phyloP scores from a whole-genome alignment of 2,797 vertebrate genomes.

The Propithecus perrieri region DNA sequence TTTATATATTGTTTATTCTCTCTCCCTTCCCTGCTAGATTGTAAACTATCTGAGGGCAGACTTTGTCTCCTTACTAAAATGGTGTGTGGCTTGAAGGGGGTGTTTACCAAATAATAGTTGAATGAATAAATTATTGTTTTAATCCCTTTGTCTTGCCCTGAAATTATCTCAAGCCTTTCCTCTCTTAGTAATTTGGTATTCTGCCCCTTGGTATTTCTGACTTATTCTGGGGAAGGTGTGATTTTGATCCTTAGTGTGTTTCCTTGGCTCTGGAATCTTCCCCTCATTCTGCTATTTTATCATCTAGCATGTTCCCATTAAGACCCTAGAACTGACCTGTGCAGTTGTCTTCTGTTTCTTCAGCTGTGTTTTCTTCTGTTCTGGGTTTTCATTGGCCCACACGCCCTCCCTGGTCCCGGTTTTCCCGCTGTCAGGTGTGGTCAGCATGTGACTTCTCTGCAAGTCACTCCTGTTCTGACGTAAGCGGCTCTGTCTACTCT shows the following conservation, averaged over 20 bases:
- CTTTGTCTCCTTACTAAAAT: neutral
- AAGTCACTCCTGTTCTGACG: neutral
- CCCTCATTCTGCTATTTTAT: rapidly evolving
- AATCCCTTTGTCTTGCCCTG: neutral
- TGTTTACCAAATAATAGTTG: neutral
- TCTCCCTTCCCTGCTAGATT: too few relatives aligned
- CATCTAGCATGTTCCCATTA: rapidly evolving
- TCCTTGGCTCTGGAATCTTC: neutral
- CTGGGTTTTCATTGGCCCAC: neutral
- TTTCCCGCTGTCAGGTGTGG: neutral
- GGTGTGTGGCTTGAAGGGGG: neutral
- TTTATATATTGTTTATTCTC: too few relatives aligned
- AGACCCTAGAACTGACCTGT: neutral
- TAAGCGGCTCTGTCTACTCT: neutral
- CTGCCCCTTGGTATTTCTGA: neutral
- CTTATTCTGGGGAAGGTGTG: rapidly evolving
- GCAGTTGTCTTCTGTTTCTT: neutral
- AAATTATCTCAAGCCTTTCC: neutral
- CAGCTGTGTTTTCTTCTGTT: neutral
- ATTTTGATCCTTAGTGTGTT: rapidly evolving
- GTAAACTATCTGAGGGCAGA: too few relatives aligned
- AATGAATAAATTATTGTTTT: neutral
- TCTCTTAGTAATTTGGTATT: rapidly evolving
- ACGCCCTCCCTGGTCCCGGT: neutral
- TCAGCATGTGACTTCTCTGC: rapidly evolving